These are phyloP conservation scores for Synergus laeviventris DNA, from an alignment of 2,888 invertebrate species.

Conservation along the genomic window DNA sequence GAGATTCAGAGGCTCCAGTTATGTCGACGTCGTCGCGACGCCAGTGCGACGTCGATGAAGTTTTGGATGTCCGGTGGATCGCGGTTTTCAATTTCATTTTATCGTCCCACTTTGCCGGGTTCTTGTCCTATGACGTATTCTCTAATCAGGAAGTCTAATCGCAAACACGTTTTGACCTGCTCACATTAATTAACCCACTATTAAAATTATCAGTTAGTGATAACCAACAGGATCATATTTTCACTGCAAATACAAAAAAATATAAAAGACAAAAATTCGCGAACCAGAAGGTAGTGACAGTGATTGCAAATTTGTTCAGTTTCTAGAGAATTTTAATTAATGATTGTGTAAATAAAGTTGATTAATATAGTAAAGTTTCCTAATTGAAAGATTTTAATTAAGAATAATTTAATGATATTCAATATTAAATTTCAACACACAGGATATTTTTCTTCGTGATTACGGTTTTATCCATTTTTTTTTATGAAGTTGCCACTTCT, in stretches of 20 bases:
- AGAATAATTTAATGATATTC: not conserved
- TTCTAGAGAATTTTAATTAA: not conserved
- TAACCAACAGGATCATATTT: not conserved
- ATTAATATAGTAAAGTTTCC: not conserved
- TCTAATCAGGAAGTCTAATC: conserved; percentile 19
- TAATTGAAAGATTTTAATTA: not conserved
- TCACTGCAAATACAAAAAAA: not conserved
- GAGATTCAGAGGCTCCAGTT: conserved; percentile 47
- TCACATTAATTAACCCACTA: conserved; percentile 13
- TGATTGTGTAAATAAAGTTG: not conserved
- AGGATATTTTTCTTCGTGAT: not conserved
- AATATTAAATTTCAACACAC: not conserved
- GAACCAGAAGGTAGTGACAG: conserved; percentile 11
- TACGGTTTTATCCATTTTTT: not conserved
- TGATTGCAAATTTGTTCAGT: not conserved
- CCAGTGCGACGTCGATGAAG: conserved; percentile 68
- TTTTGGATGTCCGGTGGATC: conserved; percentile 51
- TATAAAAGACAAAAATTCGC: not conserved
- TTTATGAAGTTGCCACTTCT: not conserved
- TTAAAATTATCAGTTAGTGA: conserved; percentile 11
- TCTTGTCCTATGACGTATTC: conserved; percentile 16
- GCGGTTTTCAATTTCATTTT: conserved; percentile 41
- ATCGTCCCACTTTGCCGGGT: not conserved
- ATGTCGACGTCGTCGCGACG: conserved; percentile 68
- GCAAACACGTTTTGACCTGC: conserved; percentile 10